A percentile compares a stretch with the other conserved stretches of the same genome.
phyloP scores from a whole-genome alignment of 2,888 invertebrate species.

The Synanthedon myopaeformis region DNA sequence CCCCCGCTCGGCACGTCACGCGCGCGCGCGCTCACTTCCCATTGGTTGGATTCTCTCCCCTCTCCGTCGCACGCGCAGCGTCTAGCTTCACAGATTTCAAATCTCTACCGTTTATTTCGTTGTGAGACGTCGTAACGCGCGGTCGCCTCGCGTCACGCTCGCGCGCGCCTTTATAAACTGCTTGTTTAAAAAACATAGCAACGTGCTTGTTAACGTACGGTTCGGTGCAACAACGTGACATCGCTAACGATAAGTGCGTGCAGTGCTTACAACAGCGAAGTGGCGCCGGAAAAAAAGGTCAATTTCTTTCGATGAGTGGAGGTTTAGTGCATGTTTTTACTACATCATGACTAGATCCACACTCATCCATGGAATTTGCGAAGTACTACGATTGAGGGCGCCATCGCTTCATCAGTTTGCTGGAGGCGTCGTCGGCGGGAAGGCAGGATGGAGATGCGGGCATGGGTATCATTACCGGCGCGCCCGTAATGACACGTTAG shows the following conservation, averaged over 20 bases:
- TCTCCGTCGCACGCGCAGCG: constrained; percentile 55
- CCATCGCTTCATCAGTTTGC: constrained; percentile 22
- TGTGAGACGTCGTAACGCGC: constrained; percentile 49
- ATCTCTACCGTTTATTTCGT: constrained; percentile 71
- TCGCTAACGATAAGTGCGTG: constrained; percentile 60
- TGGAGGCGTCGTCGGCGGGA: constrained; percentile 25
- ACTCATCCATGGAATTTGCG: constrained; percentile 80
- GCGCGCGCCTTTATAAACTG: constrained; percentile 18
- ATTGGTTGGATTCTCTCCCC: constrained; percentile 24
- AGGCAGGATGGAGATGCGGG: constrained; percentile 22
- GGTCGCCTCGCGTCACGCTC: constrained; percentile 31
- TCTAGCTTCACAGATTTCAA: constrained; percentile 66
- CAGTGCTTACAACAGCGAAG: constrained; percentile 45
- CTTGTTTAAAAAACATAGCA: constrained; percentile 46
- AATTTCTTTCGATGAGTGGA: constrained; percentile 79
- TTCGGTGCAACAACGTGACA: constrained; percentile 60
- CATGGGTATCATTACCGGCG: constrained; percentile 47
- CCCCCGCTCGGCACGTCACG: constrained; percentile 41
- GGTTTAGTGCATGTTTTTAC: constrained; percentile 78
- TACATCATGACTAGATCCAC: constrained; percentile 82
- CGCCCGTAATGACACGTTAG: constrained; percentile 56
- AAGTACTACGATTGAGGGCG: constrained; percentile 42
- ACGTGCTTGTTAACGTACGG: constrained; percentile 53
- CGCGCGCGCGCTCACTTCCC: constrained; percentile 39
- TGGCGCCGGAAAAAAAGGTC: constrained; percentile 40